Conservation (phyloP, 2,797 vertebrate genomes). For the Monodelphis domestica region DNA sequence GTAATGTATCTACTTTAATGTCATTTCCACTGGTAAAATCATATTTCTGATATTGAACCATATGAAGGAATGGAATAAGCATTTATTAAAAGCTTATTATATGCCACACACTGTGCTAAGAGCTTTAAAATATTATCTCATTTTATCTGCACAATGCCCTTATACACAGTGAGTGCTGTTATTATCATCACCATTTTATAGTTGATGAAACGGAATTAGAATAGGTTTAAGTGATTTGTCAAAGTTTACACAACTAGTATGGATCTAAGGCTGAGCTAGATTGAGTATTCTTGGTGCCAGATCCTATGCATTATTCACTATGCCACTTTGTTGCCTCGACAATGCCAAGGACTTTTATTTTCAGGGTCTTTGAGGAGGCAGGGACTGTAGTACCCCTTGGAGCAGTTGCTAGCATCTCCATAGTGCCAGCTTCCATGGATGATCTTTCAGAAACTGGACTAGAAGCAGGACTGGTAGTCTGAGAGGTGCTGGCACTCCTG, state of each 20-base stretch:
- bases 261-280: too few relatives aligned
- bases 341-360: neutral
- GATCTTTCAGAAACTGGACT: neutral
- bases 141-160: neutral
- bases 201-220: neutral
- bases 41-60: neutral
- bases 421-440: neutral
- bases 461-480: neutral
- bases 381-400: neutral
- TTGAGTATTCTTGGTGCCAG: neutral
- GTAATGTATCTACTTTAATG: neutral
- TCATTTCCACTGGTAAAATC: neutral
- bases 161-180: neutral
- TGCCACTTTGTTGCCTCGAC: neutral
- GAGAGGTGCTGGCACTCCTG: neutral
- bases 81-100: neutral
- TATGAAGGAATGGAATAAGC: neutral
- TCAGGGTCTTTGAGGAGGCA: neutral
- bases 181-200: neutral
- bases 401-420: neutral
- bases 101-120: too few relatives aligned
- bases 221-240: neutral
- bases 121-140: too few relatives aligned
- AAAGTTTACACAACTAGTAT: too few relatives aligned
- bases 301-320: neutral